Evolutionary conservation across 2,113 vertebrate genomes (phyloP), one percentile per base, ranked within the genome.

Genomic region (Lepidothrix coronata): DNA sequence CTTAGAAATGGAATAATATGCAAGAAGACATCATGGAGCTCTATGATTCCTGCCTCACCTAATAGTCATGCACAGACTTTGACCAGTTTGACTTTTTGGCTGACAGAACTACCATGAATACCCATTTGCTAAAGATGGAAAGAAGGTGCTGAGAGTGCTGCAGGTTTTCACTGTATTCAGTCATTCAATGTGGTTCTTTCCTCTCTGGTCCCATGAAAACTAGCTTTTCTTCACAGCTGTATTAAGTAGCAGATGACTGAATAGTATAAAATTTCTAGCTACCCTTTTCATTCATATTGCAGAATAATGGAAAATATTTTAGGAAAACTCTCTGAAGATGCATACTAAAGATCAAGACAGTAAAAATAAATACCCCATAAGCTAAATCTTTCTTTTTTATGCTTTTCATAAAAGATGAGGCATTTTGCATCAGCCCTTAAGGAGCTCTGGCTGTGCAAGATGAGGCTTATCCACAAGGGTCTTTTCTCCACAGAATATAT

Each of bases 291-390:
- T 31, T 81, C 58, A 20, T 4, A 0, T 39, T 31, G 12, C 30
- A 72, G 52, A 48, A 75, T 48, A 89, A 75, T 57, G 57, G 57
- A 63, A 91, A 78, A 59, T 39, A 59, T 24, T 77, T 88, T 43
- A 94, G 25, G 51, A 49, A 80, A 63, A 33, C 44, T 61, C 39
- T 79, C 67, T 62, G 35, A 87, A 65, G 76, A 44, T 62, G 14
- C 25, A 84, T 21, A 25, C 25, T 74, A 41, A 91, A 63, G 43
- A 74, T 13, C 49, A 85, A 71, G 35, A 52, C n/a, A 41, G 15
- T 46, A 77, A 81, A 92, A 91, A 91, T 49, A 86, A 77, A 71
- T 44, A 84, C 51, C 30, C 23, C 30, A 39, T 67, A 78, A 82
- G 7, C 3, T 39, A 77, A 88, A 71, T 67, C 63, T 33, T 41